phyloP scores from a whole-genome alignment of 2,888 invertebrate species.

The Helleia helle region DNA sequence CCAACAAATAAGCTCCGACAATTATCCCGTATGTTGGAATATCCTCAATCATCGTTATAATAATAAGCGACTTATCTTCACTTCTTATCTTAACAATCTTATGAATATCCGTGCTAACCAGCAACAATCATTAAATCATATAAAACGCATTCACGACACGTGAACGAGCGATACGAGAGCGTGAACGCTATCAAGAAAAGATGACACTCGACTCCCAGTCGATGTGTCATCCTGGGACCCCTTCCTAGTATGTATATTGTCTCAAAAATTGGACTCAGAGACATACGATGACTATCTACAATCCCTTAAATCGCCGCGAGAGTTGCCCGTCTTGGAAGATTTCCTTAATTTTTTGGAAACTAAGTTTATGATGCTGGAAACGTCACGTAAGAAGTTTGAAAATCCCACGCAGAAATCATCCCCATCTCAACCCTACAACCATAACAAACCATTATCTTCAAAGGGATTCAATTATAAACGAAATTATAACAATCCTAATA shows the following conservation, averaged over 20 bases:
- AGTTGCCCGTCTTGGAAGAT: constrained; percentile 13
- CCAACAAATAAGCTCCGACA: constrained; percentile 16
- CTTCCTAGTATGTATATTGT: no score
- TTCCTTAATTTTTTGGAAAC: no score
- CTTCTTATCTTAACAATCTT: constrained; percentile 16
- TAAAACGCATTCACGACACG: constrained; percentile 21
- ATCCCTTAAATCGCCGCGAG: constrained; percentile 12
- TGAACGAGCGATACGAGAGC: constrained; percentile 14
- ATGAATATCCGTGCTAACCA: constrained; percentile 16
- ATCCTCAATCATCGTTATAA: constrained; percentile 21
- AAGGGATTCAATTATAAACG: no score
- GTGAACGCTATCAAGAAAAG: constrained; percentile 22
- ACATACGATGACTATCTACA: constrained; percentile 16
- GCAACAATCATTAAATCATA: constrained; percentile 12
- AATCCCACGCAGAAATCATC: not conserved
- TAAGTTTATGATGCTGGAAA: no score
- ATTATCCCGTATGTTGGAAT: constrained; percentile 21
- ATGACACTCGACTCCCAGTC: constrained; percentile 14
- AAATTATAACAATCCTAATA: no score
- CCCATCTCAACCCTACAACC: not conserved
- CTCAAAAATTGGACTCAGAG: constrained; percentile 19
- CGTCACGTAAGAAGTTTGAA: no score
- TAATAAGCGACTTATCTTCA: constrained; percentile 18
- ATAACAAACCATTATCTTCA: no score
- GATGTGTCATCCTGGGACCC: constrained; percentile 20